phyloP scores from a whole-genome alignment of 1,140 invertebrate species.

The Aphelenchoides besseyi region DNA sequence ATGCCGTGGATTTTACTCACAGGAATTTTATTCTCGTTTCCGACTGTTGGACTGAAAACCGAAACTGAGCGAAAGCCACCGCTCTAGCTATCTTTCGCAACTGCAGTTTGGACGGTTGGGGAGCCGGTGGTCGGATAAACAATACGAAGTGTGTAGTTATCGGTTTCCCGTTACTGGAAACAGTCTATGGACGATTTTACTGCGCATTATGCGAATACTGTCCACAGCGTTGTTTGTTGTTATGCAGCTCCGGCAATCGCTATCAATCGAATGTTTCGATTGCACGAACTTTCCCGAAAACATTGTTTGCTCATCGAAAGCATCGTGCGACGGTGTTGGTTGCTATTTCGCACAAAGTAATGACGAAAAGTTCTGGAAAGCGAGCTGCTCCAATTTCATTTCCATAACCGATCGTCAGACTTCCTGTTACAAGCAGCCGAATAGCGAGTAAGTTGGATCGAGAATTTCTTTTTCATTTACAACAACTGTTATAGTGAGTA shows the following conservation, averaged over 20 bases:
- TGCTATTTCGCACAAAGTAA: conserved; percentile 9
- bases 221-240: not conserved
- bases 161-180: no score
- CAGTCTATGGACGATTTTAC: no score
- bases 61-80: no score
- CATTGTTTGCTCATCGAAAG: not conserved
- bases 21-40: no score
- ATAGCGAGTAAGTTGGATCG: conserved; percentile 1
- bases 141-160: no score
- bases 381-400: not conserved
- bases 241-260: not conserved
- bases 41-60: no score
- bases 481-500: not conserved
- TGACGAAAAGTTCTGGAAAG: not conserved
- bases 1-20: no score
- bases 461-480: not conserved
- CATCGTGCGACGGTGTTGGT: conserved; percentile 8
- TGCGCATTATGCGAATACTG: not conserved
- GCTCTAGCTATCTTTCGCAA: no score
- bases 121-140: no score
- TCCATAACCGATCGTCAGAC: conserved; percentile 9
- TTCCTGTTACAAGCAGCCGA: conserved; percentile 14
- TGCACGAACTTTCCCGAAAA: conserved; percentile 9
- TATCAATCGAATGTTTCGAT: conserved; percentile 15
- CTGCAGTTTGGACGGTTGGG: no score